Base-by-base conservation (phyloP, 1,140 invertebrate species). In the Saxidomus purpurata region DNA sequence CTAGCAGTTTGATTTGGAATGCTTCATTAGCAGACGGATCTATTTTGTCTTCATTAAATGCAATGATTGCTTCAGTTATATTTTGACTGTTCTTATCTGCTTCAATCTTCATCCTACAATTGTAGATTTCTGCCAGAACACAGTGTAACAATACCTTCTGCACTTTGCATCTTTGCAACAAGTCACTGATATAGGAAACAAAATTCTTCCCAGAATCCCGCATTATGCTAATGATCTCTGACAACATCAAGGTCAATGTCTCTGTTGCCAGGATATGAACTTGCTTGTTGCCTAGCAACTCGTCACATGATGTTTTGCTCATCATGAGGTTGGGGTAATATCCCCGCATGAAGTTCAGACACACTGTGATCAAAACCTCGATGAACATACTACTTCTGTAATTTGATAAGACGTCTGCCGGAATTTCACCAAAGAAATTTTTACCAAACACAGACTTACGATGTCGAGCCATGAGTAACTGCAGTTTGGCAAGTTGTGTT, bases 121-220 rank as follows among this genome's bases (percentile, higher is more conserved):
- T 97, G 91, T 97, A 96, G 3, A 98, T 98, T 36, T 97, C 98
- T 11, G 98, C 97, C 19, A 98, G 96, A 36, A 98, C 96, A 95
- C 98, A 98, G 94, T 98, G 98, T 49, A 99, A 96, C 38, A 98
- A 96, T n/a, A 98, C 97, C 95, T 98, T 98, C 95, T 99, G 98
- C 36, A 99, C 97, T 96, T 98, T 98, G 93, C 98, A 98, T 87
- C 98, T 97, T 0, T 97, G 96, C 89, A 99, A 95, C 86, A 98
- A 95, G 95, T 98, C 98, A 77, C 97, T 97, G 47, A 99, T 97
- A 94, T 98, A 99, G 87, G 97, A 97, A 34, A 98, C 97, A 93
- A 98, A 97, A 40, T 97, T 98, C 92, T 97, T 97, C 0, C 97
- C 97, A 94, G 97, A 98, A 91, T 98, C 98, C 83, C 97, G 97